Conservation (phyloP, 2,797 vertebrate species). For the Staurois parvus region DNA sequence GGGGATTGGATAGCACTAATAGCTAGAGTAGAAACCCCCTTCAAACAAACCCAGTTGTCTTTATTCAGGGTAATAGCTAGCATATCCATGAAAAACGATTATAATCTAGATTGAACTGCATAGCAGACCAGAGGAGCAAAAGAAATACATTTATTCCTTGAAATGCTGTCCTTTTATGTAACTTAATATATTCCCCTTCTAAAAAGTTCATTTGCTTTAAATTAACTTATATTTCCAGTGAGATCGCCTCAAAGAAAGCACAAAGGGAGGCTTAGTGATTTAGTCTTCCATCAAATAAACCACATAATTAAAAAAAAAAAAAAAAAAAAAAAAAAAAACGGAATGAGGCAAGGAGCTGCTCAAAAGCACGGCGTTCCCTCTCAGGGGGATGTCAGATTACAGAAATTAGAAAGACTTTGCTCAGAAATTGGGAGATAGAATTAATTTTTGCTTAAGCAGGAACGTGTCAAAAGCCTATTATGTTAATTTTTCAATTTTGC, state of each 20-base stretch:
- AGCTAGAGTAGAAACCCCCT: not conserved
- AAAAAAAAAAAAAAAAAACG: not conserved
- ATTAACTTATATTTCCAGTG: conserved; percentile 73
- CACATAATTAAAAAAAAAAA: conserved; percentile 68
- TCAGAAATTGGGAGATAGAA: conserved; percentile 71
- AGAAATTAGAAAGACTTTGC: conserved; percentile 73
- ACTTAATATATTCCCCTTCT: conserved; percentile 65
- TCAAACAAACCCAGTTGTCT: not conserved
- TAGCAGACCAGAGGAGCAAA: not conserved
- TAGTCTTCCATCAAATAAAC: conserved; percentile 71
- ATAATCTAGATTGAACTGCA: not conserved
- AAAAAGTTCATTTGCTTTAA: conserved; percentile 73
- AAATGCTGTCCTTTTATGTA: conserved; percentile 62
- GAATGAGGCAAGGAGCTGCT: conserved; percentile 63
- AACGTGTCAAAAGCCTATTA: conserved; percentile 71
- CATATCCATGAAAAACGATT: not conserved
- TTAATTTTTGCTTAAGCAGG: conserved; percentile 73
- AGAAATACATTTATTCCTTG: conserved; percentile 37
- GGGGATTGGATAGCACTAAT: not conserved
- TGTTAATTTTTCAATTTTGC: conserved; percentile 71
- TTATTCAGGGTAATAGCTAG: not conserved
- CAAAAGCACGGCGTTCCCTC: conserved; percentile 69
- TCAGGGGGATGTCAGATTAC: conserved; percentile 67
- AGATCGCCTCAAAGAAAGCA: conserved; percentile 70
- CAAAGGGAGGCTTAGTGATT: conserved; percentile 69